Conservation (phyloP, 2,113 vertebrate species). For the Oriolus oriolus region DNA sequence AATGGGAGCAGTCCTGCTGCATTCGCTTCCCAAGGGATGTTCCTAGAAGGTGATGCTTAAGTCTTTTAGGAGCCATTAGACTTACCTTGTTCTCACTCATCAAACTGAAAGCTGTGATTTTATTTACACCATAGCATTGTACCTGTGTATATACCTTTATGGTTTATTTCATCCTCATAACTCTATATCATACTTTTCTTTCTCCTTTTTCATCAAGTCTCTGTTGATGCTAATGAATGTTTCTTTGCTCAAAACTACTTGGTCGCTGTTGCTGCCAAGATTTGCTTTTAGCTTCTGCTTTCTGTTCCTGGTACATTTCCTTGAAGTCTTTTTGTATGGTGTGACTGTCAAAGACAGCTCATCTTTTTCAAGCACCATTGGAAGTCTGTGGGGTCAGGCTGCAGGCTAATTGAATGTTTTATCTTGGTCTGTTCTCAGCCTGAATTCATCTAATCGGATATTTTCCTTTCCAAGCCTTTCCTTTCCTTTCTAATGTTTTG, state of each 20-base stretch:
- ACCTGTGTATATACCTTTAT: background rate
- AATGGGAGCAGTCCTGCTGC: background rate
- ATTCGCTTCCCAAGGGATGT: background rate
- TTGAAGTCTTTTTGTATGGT: background rate
- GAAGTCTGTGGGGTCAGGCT: conserved; percentile 47
- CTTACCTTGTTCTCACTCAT: background rate
- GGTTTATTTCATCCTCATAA: background rate
- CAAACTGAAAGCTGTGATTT: background rate
- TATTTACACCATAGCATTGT: background rate
- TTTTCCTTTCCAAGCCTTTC: conserved; percentile 30
- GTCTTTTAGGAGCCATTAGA: background rate
- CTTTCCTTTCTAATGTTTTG: conserved; percentile 5
- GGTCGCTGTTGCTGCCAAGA: background rate
- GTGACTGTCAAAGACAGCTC: conserved; percentile 34
- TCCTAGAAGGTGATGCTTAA: background rate
- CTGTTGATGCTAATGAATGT: background rate
- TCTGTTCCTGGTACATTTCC: background rate
- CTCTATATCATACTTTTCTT: background rate
- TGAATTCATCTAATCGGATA: background rate
- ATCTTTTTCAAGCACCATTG: background rate
- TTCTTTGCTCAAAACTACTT: background rate
- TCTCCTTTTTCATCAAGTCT: background rate
- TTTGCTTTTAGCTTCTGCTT: conserved; percentile 27
- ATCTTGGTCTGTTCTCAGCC: conserved; percentile 5
- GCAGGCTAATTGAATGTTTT: conserved; percentile 66